Evolutionary conservation across 2,113 vertebrate species (phyloP).

Genomic region (Mustela nigripes): DNA sequence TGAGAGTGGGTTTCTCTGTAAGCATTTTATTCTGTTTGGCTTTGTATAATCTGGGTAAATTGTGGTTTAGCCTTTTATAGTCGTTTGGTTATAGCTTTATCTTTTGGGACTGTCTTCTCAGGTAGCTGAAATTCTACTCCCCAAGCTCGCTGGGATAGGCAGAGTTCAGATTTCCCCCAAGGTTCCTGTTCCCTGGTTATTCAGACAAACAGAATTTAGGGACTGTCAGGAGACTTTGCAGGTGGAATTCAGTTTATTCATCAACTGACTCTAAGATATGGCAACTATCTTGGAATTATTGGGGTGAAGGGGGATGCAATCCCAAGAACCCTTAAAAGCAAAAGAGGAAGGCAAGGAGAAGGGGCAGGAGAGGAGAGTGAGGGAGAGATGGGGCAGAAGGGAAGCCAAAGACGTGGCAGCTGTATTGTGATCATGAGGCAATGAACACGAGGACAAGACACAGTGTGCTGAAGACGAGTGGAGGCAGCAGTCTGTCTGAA

Average conservation of each 20-base stretch:
- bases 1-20: not conserved
- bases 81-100: not conserved
- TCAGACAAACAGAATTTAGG: constrained; percentile 32
- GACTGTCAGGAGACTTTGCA: not conserved
- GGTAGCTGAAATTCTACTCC: not conserved
- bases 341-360: not conserved
- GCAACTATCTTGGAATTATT: not conserved
- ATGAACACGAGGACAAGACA: not conserved
- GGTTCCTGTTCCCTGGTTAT: not conserved
- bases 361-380: not conserved
- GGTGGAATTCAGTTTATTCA: not conserved
- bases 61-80: not conserved
- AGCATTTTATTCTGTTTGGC: not conserved
- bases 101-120: constrained; percentile 15
- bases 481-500: not conserved
- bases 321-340: not conserved
- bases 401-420: not conserved
- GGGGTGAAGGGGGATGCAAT: not conserved
- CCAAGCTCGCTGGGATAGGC: not conserved
- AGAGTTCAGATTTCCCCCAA: not conserved
- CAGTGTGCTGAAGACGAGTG: no score
- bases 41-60: not conserved
- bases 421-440: not conserved
- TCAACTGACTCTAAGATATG: not conserved
- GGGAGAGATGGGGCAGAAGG: not conserved